A percentile compares a stretch with the other conserved stretches of the same genome.
Evolutionary conservation across 2,888 invertebrate genomes (phyloP).

Genomic region (Pachymerium ferrugineum): DNA sequence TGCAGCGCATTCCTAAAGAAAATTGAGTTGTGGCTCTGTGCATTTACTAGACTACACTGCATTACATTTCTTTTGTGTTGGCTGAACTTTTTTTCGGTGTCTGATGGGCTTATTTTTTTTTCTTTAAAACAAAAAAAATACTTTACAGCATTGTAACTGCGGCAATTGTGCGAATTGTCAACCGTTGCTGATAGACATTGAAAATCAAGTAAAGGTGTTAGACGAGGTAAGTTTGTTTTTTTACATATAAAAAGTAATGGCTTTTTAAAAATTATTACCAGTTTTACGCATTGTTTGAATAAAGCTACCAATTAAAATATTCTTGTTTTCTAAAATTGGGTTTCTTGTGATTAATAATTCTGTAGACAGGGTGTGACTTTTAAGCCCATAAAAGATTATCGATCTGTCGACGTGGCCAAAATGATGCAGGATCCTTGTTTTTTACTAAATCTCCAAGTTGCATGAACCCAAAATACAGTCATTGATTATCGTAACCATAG

Average conservation of each 20-base stretch:
- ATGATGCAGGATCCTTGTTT: conserved; percentile 1
- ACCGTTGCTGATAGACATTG: conserved; percentile 30
- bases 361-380: background rate
- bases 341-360: conserved; percentile 20
- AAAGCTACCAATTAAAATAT: background rate
- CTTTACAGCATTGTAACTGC: conserved; percentile 32
- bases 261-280: background rate
- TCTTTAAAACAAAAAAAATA: no score
- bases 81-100: background rate
- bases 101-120: background rate
- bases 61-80: background rate
- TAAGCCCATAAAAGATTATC: background rate
- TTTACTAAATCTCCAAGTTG: background rate
- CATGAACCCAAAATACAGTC: conserved; percentile 2
- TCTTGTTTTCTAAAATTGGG: no score
- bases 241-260: no score
- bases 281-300: background rate
- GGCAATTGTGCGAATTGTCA: conserved; percentile 30
- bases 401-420: background rate
- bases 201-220: conserved; percentile 32
- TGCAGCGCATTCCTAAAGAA: conserved; percentile 1
- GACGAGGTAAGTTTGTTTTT: conserved; percentile 32
- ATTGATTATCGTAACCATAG: conserved; percentile 9
- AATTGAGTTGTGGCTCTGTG: background rate
- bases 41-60: background rate